Conservation (phyloP, 1,140 invertebrate genomes). For the fruit fly (Drosophila melanogaster) region DNA sequence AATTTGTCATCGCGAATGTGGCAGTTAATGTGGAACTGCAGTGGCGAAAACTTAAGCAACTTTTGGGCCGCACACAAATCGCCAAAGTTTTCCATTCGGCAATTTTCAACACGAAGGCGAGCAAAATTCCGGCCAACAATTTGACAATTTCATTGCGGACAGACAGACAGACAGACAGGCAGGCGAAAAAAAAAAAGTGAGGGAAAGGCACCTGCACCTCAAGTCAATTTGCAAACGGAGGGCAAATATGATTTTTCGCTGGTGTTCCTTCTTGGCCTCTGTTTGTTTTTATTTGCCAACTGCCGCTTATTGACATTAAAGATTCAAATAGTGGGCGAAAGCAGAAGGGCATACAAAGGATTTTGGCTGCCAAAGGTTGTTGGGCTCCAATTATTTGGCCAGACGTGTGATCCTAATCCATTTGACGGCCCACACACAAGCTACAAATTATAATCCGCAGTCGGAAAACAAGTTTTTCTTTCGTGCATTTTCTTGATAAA, state of each 20-base stretch:
- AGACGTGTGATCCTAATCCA: slow-evolving; percentile 67
- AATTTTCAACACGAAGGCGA: slow-evolving; percentile 75
- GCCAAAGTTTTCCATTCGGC: slow-evolving; percentile 62
- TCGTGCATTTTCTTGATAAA: slow-evolving; percentile 5
- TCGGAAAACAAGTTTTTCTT: slow-evolving; percentile 20
- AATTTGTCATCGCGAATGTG: slow-evolving; percentile 56
- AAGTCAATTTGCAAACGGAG: slow-evolving; percentile 47
- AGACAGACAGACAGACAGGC: slow-evolving; percentile 10
- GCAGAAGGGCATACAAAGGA: slow-evolving; percentile 57
- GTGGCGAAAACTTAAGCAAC: slow-evolving; percentile 61
- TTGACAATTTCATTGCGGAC: slow-evolving; percentile 69
- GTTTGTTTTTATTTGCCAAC: slow-evolving; percentile 24
- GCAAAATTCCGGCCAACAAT: slow-evolving; percentile 51
- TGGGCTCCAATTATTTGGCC: slow-evolving; percentile 63
- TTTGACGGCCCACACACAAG: slow-evolving; percentile 63
- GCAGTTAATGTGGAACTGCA: slow-evolving; percentile 49
- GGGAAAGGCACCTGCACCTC: slow-evolving; percentile 41
- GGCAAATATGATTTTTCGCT: slow-evolving; percentile 32
- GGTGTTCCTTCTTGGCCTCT: neutral
- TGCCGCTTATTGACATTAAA: slow-evolving; percentile 76
- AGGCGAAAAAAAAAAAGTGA: neutral
- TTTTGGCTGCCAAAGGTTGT: slow-evolving; percentile 69
- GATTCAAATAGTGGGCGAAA: slow-evolving; percentile 65
- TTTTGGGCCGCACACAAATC: slow-evolving; percentile 65
- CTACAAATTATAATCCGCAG: slow-evolving; percentile 72